Conservation (phyloP, 2,888 invertebrate species). For the Tetheella fluctuosa region DNA sequence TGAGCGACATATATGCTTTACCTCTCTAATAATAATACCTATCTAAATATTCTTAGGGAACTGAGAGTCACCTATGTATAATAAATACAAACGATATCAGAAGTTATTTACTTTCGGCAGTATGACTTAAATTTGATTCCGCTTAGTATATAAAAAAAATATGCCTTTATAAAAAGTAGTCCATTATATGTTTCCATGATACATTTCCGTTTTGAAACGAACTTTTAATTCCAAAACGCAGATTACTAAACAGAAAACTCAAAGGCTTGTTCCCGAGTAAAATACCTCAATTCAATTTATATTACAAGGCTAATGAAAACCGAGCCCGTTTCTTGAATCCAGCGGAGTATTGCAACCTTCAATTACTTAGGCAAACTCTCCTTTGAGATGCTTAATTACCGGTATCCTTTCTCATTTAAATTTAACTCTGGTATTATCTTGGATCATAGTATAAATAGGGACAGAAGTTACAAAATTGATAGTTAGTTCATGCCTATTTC, state of each 20-base stretch:
- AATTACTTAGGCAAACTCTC: constrained; percentile 64
- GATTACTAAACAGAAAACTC: neutral
- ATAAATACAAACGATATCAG: too few relatives aligned
- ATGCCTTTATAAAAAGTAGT: too few relatives aligned
- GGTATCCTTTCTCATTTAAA: constrained; percentile 59
- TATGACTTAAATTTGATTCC: too few relatives aligned
- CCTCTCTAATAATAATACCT: too few relatives aligned
- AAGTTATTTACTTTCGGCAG: too few relatives aligned
- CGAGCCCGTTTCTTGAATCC: constrained; percentile 47
- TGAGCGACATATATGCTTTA: too few relatives aligned
- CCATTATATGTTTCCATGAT: too few relatives aligned
- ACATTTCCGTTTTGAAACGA: neutral
- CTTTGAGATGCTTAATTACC: constrained; percentile 62
- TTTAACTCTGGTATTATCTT: constrained; percentile 43
- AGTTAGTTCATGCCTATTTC: neutral
- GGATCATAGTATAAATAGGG: constrained; percentile 29
- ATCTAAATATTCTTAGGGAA: too few relatives aligned
- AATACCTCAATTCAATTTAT: constrained; percentile 6
- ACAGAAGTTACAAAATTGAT: neutral
- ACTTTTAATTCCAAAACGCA: neutral
- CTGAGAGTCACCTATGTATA: too few relatives aligned
- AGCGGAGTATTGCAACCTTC: constrained; percentile 56
- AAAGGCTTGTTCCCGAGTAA: neutral
- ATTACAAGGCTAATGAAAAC: constrained; percentile 30
- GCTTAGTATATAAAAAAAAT: too few relatives aligned